Base-by-base conservation (phyloP, 2,113 vertebrate genomes). In the Thymallus thymallus region DNA sequence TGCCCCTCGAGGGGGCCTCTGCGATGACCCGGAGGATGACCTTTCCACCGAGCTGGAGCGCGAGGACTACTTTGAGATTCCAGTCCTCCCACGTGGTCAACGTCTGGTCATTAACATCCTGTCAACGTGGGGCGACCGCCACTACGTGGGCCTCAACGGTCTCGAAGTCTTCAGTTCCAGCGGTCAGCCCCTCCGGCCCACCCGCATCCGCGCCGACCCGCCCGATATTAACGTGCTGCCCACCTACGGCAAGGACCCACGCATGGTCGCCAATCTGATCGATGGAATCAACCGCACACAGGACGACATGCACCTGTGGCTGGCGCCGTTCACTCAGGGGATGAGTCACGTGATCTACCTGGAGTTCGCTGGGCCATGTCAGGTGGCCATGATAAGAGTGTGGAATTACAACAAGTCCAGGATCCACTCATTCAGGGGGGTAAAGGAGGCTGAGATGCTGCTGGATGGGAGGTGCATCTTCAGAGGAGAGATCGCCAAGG, bases 381-480 rank as follows among this genome's bases (percentile, higher is more conserved):
- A 96, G 48, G 91, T 99, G 0, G 97, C 98, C 56, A 96, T 99
- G 94, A 95, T 99, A 76, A 94, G 98, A 12, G 88, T 99, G 69
- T 99, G 98, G 98, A 99, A 99, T 89, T 99, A 99, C 83, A 99
- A 99, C 85, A 99, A 99, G 82, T 99, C 98, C 0, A 95, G 98
- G 24, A 98, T 99, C 41, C 96, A 98, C 82, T 99, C 97, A 9
- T 98, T 97, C 86, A 90, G 97, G 0, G 98, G 98, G 0, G 95
- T 94, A 72, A 96, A 92, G 88, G 96, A 98, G 80, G 88, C 98
- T 69, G 86, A 93, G 51, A 98, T 99, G 90, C 60, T 93, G 60
- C 86, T 99, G 69, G 95, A 98, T 16, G 85, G 91, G 0, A 90
- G 89, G 24, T 94, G 93, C 77, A 96, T 99, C 90, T 99, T 99